These are phyloP conservation scores for Cherax quadricarinatus DNA, from an alignment of 1,140 invertebrate species.

Conservation along the genomic window DNA sequence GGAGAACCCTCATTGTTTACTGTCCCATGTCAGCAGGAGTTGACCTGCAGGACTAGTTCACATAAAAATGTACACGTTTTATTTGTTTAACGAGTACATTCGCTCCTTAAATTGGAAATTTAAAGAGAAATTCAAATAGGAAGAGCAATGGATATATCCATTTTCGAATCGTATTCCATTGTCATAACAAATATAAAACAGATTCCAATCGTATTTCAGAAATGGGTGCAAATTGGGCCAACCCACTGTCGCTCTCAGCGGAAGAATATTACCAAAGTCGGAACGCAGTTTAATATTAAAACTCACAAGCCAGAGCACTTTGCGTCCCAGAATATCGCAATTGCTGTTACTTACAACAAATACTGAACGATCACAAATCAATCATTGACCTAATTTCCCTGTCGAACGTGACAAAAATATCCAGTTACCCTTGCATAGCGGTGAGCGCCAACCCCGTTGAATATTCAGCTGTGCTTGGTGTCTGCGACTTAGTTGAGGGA, in stretches of 20 bases:
- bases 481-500: slow-evolving; percentile 46
- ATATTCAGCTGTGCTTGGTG: slow-evolving; percentile 31
- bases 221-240: slow-evolving; percentile 39
- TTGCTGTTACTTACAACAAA: not conserved
- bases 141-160: not conserved
- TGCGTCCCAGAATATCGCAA: not conserved
- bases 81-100: too few relatives aligned
- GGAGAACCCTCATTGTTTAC: too few relatives aligned
- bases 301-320: not conserved
- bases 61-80: too few relatives aligned
- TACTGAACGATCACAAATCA: not conserved
- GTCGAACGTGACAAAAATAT: not conserved
- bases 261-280: not conserved
- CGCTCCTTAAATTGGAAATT: too few relatives aligned
- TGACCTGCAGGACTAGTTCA: too few relatives aligned
- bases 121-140: not conserved
- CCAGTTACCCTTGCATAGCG: slow-evolving; percentile 11
- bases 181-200: not conserved
- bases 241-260: not conserved
- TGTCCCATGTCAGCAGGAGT: too few relatives aligned
- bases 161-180: not conserved
- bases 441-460: not conserved
- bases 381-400: not conserved
- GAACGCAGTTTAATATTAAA: not conserved
- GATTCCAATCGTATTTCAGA: slow-evolving; percentile 43